A percentile compares a stretch with the other conserved stretches of the same genome.
Conservation (phyloP, 2,113 vertebrate genomes). For the Corythaixoides concolor region DNA sequence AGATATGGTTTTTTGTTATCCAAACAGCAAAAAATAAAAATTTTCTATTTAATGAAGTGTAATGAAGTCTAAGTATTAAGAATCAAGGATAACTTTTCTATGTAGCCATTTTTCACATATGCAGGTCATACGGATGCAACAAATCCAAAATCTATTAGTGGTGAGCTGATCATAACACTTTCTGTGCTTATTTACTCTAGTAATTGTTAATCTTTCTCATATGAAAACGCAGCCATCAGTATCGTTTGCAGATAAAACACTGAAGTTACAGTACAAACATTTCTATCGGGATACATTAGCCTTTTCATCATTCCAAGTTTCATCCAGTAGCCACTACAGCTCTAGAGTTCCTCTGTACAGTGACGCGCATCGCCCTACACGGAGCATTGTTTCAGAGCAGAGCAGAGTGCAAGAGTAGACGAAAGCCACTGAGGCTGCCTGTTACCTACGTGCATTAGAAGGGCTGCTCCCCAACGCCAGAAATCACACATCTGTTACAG, state of each 20-base stretch:
- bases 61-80: background rate
- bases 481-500: background rate
- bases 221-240: background rate
- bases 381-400: background rate
- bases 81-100: background rate
- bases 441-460: background rate
- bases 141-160: background rate
- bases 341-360: background rate
- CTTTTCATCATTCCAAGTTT: background rate
- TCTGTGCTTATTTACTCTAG: background rate
- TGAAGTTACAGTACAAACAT: background rate
- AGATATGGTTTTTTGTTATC: background rate
- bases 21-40: background rate
- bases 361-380: background rate
- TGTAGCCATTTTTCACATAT: background rate
- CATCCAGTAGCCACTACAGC: background rate
- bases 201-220: background rate
- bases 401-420: background rate
- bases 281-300: background rate
- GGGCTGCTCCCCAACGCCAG: background rate
- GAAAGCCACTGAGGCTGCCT: background rate
- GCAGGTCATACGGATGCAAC: background rate
- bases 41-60: background rate
- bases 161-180: background rate
- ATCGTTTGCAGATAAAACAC: background rate